Conservation (phyloP, 1,140 invertebrate species). For the Geopemphigus sp. region DNA sequence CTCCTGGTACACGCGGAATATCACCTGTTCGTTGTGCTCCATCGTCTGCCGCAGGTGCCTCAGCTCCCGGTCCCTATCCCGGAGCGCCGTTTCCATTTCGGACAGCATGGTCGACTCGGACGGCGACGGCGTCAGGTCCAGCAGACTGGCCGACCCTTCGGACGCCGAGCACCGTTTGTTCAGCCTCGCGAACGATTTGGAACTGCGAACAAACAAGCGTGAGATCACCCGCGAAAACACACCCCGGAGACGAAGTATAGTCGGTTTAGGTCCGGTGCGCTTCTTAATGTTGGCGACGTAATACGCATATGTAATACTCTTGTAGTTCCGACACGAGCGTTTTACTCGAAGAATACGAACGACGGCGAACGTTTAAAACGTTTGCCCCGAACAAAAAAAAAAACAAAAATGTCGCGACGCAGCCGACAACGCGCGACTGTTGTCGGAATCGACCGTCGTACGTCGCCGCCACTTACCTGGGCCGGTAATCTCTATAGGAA, state of each 20-base stretch:
- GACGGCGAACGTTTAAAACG: no score
- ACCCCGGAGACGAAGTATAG: no score
- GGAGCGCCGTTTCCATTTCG: conserved; percentile 71
- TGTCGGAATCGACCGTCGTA: no score
- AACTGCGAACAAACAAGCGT: background rate
- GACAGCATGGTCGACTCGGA: conserved; percentile 74
- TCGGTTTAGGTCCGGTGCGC: no score
- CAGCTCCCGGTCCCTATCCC: conserved; percentile 72
- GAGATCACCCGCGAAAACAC: no score
- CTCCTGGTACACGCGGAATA: conserved; percentile 67
- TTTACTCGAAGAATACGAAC: no score
- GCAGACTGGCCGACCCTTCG: conserved; percentile 53
- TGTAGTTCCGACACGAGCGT: no score
- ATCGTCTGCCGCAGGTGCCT: conserved; percentile 71
- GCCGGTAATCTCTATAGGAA: conserved; percentile 47
- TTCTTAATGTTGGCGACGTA: no score
- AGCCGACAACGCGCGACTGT: no score
- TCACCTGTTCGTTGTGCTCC: conserved; percentile 77
- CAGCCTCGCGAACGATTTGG: conserved; percentile 37
- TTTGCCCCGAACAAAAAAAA: no score
- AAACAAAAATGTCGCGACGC: no score
- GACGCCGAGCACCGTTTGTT: conserved; percentile 50
- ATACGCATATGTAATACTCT: no score
- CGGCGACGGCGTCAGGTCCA: conserved; percentile 70
- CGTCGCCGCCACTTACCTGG: conserved; percentile 49